Conservation (phyloP, 1,140 invertebrate genomes). For the Bathynomus jamesi region DNA sequence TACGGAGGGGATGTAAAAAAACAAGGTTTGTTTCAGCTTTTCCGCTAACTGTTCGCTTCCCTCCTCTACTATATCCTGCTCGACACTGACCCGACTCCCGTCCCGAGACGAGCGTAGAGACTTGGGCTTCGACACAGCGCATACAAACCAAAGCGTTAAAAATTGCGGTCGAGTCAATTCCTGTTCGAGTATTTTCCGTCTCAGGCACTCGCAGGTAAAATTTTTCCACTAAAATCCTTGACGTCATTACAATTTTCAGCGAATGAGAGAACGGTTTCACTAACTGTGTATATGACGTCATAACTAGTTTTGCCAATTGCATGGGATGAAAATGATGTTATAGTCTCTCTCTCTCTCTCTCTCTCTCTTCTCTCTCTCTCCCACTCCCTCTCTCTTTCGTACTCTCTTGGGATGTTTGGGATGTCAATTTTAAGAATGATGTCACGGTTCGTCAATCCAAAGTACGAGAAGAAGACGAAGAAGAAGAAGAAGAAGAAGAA, state of each 20-base stretch:
- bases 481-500: too few relatives aligned
- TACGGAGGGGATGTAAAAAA: too few relatives aligned
- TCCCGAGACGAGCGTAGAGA: not conserved
- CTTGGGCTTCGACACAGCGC: not conserved
- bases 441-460: not conserved
- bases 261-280: not conserved
- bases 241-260: not conserved
- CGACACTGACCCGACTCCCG: not conserved
- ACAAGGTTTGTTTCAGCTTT: too few relatives aligned
- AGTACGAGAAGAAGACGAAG: too few relatives aligned
- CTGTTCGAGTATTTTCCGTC: not conserved
- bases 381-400: too few relatives aligned
- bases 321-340: not conserved
- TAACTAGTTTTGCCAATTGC: not conserved
- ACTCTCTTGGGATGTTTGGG: not conserved
- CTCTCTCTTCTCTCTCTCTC: too few relatives aligned
- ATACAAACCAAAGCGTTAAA: not conserved
- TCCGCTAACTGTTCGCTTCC: too few relatives aligned
- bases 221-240: too few relatives aligned
- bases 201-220: not conserved
- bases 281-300: not conserved
- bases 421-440: not conserved
- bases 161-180: not conserved
- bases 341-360: too few relatives aligned
- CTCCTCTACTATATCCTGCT: not conserved